A percentile compares a stretch with the other conserved stretches of the same genome.
phyloP scores from a whole-genome alignment of 1,140 invertebrate genomes.

The Tribolium castaneum region DNA sequence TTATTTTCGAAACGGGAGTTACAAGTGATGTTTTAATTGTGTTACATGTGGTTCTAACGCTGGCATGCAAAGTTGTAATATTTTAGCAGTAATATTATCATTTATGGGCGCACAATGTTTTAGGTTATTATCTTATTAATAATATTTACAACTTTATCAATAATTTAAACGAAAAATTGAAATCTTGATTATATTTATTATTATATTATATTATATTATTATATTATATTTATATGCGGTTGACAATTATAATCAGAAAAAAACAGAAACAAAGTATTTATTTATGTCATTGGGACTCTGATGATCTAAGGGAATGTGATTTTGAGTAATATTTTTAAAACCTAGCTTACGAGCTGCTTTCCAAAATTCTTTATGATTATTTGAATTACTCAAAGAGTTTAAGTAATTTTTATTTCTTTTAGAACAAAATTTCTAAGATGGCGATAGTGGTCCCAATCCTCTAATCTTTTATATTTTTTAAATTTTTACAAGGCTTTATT shows the following conservation, averaged over 20 bases:
- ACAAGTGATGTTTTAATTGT: too few species aligned
- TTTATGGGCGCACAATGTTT: too few species aligned
- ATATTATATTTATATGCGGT: neutral
- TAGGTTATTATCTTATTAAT: too few species aligned
- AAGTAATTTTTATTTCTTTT: neutral
- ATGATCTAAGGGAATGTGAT: neutral
- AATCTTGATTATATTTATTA: too few species aligned
- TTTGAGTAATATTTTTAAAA: neutral
- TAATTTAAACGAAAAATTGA: too few species aligned
- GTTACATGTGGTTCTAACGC: too few species aligned
- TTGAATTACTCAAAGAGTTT: neutral
- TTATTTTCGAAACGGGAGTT: too few species aligned
- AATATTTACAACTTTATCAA: too few species aligned
- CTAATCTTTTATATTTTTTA: neutral
- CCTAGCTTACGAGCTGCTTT: neutral
- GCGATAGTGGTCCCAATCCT: too few species aligned
- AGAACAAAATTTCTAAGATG: neutral
- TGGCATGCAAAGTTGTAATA: too few species aligned
- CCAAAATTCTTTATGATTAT: neutral
- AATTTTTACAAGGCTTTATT: neutral
- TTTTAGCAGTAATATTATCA: too few species aligned
- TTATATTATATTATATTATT: too few species aligned
- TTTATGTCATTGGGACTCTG: neutral
- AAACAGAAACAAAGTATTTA: neutral
- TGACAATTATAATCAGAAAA: neutral